These are phyloP conservation scores for Alca torda DNA, from an alignment of 2,797 vertebrate species.

Conservation along the genomic window DNA sequence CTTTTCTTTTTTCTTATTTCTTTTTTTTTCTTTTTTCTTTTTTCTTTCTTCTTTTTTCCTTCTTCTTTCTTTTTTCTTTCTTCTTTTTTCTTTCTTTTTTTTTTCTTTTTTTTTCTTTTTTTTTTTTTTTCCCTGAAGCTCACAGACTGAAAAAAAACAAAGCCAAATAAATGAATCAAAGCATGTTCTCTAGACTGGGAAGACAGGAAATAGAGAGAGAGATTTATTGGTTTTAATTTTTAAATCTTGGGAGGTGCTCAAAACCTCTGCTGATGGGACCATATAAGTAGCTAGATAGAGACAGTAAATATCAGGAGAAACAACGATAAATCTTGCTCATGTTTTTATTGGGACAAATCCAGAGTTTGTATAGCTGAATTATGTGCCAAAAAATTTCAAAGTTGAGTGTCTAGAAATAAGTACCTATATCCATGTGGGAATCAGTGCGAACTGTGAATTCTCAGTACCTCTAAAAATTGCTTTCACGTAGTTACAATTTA, in stretches of 20 bases:
- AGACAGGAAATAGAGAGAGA: constrained; percentile 26
- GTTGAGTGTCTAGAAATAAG: constrained; percentile 12
- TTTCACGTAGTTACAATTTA: constrained; percentile 52
- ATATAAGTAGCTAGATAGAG: constrained; percentile 42
- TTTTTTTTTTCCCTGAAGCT: not conserved
- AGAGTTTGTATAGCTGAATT: constrained; percentile 20
- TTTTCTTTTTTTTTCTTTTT: not conserved
- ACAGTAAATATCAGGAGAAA: constrained; percentile 48
- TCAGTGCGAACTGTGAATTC: constrained; percentile 23
- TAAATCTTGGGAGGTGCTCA: constrained; percentile 39
- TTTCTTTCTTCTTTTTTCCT: not conserved
- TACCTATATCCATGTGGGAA: constrained; percentile 38
- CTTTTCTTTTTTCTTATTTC: not conserved
- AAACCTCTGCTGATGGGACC: constrained; percentile 12
- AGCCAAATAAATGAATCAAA: constrained; percentile 4
- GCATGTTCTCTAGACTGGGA: not conserved
- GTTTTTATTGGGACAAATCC: constrained; percentile 51
- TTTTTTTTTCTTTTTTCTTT: too few relatives aligned
- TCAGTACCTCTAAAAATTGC: constrained; percentile 40
- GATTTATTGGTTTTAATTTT: constrained; percentile 61
- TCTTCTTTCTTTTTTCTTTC: too few relatives aligned
- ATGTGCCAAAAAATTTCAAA: constrained; percentile 30
- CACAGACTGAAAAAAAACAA: not conserved
- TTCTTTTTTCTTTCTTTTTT: not conserved
- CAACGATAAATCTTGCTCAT: constrained; percentile 34